Percentiles rank a stretch among this genome's conserved stretches.
Conservation (phyloP, 1,140 invertebrate species). For the Drosophila bocqueti region DNA sequence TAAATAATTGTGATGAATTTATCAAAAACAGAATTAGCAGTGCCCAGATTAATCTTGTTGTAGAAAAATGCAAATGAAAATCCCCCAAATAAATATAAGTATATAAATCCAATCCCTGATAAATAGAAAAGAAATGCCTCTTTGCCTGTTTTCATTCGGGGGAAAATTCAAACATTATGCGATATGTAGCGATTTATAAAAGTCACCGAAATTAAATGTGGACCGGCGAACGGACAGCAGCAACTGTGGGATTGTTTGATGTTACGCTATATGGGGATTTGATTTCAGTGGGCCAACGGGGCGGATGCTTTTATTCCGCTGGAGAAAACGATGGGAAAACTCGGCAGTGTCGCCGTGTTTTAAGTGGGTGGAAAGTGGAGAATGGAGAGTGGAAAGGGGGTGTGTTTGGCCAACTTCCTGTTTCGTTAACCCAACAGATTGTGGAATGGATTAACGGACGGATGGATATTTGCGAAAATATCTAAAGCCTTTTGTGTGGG, state of each 20-base stretch:
- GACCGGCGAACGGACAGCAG: constrained; percentile 70
- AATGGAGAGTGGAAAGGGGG: background rate
- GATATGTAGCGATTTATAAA: constrained; percentile 83
- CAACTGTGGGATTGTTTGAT: constrained; percentile 78
- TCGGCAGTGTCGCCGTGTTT: background rate
- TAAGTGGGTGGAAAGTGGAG: constrained; percentile 8
- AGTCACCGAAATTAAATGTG: constrained; percentile 76
- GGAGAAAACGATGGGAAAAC: background rate
- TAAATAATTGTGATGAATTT: constrained; percentile 9
- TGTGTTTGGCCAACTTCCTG: constrained; percentile 55
- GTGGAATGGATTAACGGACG: constrained; percentile 39
- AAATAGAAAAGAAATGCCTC: constrained; percentile 47
- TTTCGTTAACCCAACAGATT: constrained; percentile 24
- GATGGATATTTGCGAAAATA: constrained; percentile 65
- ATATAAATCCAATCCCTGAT: constrained; percentile 40
- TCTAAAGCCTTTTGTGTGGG: constrained; percentile 49
- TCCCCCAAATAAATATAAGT: constrained; percentile 10
- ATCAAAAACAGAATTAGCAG: constrained; percentile 21
- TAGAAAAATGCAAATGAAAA: constrained; percentile 8
- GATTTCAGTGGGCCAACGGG: constrained; percentile 58
- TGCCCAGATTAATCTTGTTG: constrained; percentile 18
- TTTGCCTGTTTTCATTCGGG: constrained; percentile 9
- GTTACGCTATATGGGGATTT: constrained; percentile 80
- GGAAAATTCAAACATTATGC: constrained; percentile 64
- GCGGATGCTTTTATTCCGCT: constrained; percentile 40